Percentiles rank a stretch among this genome's conserved stretches.
phyloP scores from a whole-genome alignment of 2,888 invertebrate species.

The Acrocyrtus sp. region DNA sequence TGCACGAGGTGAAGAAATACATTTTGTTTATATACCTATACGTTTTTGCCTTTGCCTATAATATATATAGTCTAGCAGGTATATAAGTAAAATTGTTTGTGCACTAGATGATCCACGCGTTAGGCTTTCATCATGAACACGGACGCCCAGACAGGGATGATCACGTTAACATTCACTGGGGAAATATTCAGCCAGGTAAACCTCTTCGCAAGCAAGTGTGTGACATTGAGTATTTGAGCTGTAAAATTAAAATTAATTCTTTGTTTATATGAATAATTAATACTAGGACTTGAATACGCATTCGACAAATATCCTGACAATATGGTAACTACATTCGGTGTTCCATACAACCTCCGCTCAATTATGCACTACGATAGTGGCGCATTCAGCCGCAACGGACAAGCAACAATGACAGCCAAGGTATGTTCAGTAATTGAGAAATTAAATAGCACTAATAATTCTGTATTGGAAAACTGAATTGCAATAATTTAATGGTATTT shows the following conservation, averaged over 20 bases:
- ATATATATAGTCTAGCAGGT: background rate
- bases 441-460: background rate
- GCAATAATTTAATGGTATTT: background rate
- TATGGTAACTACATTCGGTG: constrained; percentile 15
- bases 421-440: no score
- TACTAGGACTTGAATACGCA: constrained; percentile 12
- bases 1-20: no score
- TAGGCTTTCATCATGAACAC: constrained; percentile 54
- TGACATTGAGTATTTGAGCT: no score
- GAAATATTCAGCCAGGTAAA: constrained; percentile 43
- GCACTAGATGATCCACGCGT: constrained; percentile 30
- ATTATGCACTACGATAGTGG: constrained; percentile 45
- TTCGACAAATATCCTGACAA: constrained; percentile 14
- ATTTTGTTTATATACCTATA: no score
- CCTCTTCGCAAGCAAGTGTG: no score
- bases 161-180: constrained; percentile 40
- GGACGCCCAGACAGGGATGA: constrained; percentile 48
- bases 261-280: background rate
- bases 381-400: constrained; percentile 37
- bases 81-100: background rate
- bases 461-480: no score
- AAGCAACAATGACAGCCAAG: constrained; percentile 35
- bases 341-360: constrained; percentile 28
- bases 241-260: background rate
- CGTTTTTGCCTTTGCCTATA: no score